These are phyloP conservation scores for Dione juno DNA, from an alignment of 2,888 invertebrate species.

Conservation along the genomic window DNA sequence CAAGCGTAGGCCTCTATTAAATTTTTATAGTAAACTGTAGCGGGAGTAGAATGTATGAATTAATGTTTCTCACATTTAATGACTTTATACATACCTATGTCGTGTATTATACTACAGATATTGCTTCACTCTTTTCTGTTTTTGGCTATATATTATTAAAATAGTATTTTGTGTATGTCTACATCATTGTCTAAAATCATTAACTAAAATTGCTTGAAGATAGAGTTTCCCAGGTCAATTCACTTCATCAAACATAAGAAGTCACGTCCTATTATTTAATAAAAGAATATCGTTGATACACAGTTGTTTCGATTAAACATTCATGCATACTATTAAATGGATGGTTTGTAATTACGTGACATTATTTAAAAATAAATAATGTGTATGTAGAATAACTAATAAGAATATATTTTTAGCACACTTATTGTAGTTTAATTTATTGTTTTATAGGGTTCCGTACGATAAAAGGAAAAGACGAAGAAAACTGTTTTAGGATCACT, in stretches of 20 bases:
- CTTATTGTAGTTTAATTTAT: too few species aligned
- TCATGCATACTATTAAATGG: neutral
- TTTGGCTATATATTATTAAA: neutral
- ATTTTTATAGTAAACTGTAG: constrained; percentile 18
- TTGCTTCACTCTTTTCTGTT: neutral
- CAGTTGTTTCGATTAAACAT: neutral
- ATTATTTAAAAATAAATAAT: neutral
- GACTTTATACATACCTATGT: neutral
- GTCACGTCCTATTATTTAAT: constrained; percentile 25
- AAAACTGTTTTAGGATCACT: too few species aligned
- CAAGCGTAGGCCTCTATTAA: constrained; percentile 31
- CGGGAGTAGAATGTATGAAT: constrained; percentile 3
- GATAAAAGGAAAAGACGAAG: too few species aligned
- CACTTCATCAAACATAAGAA: constrained; percentile 14
- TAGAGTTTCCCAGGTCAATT: constrained; percentile 24
- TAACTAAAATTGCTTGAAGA: neutral
- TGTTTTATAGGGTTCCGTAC: too few species aligned
- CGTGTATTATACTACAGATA: neutral
- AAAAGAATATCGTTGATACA: neutral
- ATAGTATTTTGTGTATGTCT: neutral
- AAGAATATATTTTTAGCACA: too few species aligned
- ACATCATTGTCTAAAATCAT: neutral
- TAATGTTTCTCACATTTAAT: neutral
- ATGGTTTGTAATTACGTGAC: neutral
- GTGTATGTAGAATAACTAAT: too few species aligned